Conservation (phyloP, 2,113 vertebrate species). For the Falco punctatus region DNA sequence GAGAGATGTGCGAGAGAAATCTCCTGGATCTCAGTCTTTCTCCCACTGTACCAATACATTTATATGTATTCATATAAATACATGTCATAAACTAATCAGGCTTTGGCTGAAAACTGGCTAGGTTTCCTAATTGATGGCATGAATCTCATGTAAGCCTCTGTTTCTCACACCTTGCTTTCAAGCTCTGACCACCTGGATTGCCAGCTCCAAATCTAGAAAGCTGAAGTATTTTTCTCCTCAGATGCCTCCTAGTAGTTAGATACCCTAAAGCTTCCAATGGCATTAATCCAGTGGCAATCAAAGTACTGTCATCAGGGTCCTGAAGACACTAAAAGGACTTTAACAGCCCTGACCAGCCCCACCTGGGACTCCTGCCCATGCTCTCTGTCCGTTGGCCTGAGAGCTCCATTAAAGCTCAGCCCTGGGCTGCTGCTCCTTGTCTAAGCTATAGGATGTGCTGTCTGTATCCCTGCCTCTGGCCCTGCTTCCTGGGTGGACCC, state of each 20-base stretch:
- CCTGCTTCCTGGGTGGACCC: background rate
- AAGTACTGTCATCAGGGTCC: background rate
- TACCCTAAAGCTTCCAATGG: background rate
- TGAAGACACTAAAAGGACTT: background rate
- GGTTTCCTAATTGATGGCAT: background rate
- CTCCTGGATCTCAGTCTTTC: background rate
- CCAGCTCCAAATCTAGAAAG: background rate
- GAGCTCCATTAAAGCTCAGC: background rate
- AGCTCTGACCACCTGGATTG: background rate
- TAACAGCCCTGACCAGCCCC: background rate
- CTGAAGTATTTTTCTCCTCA: background rate
- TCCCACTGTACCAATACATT: background rate
- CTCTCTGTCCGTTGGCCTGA: background rate
- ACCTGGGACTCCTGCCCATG: background rate
- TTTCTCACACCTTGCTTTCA: background rate
- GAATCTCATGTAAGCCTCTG: background rate
- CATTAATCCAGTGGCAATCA: background rate
- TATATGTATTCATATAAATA: background rate
- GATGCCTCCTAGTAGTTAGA: background rate
- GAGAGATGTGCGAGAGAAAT: background rate
- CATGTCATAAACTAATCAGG: background rate
- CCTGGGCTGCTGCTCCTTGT: fast-evolving
- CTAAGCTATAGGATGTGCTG: fast-evolving
- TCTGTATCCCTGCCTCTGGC: fast-evolving
- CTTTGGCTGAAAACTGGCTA: background rate